Evolutionary conservation across 2,113 vertebrate genomes (phyloP).

Genomic region (Opisthocomus hoazin): DNA sequence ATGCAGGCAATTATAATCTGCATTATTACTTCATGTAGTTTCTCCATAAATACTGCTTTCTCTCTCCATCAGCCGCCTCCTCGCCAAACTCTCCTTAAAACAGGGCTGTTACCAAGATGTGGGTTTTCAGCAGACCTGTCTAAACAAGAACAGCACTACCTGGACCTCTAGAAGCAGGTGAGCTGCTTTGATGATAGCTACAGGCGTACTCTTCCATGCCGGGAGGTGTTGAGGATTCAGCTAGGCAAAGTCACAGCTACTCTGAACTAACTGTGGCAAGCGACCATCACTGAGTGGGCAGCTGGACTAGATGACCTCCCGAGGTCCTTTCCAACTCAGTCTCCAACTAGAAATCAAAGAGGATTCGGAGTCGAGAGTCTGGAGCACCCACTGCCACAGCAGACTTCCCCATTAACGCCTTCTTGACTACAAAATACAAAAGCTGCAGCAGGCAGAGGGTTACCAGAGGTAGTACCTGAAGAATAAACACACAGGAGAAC

Average conservation of each 20-base stretch:
- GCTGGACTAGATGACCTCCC: background rate
- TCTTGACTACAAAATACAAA: background rate
- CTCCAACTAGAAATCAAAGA: background rate
- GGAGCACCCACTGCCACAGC: background rate
- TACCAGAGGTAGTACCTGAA: background rate
- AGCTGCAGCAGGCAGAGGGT: background rate
- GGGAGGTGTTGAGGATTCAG: background rate
- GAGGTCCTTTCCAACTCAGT: background rate
- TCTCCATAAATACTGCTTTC: background rate
- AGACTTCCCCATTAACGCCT: no score
- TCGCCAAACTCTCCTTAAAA: background rate
- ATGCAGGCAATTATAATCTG: background rate
- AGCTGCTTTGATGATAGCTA: constrained; percentile 20
- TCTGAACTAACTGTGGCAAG: background rate
- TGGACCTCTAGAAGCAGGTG: constrained; percentile 14
- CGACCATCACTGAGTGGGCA: background rate
- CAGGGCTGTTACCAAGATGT: background rate
- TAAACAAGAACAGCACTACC: constrained; percentile 31
- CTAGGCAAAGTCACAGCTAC: accelerated
- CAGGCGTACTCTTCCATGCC: background rate
- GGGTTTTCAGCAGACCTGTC: background rate
- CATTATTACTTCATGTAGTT: background rate
- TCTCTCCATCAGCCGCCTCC: background rate
- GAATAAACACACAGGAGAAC: background rate
- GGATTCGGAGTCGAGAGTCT: background rate